A percentile compares a stretch with the other conserved stretches of the same genome.
Conservation (phyloP, 2,888 invertebrate species). For the Euzetes globulus region DNA sequence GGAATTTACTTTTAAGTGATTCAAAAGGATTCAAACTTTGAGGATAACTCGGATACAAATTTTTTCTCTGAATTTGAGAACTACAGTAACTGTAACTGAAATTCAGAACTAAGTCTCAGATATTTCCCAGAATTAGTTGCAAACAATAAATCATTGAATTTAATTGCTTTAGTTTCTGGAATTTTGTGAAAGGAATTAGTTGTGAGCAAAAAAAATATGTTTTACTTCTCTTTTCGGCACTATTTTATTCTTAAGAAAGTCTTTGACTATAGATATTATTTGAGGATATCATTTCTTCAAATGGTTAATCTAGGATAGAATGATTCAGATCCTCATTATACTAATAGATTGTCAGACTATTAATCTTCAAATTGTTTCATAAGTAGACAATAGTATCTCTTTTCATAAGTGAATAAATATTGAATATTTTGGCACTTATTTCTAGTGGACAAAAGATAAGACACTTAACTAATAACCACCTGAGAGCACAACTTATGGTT, state of each 20-base stretch:
- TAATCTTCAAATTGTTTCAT: neutral
- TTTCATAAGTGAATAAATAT: neutral
- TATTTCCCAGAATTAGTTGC: neutral
- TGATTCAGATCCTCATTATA: neutral
- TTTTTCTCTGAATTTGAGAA: neutral
- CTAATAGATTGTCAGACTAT: neutral
- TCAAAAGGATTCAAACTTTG: neutral
- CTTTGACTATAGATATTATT: neutral
- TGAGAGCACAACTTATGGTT: neutral
- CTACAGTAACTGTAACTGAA: neutral
- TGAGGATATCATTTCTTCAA: neutral
- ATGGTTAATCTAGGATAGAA: neutral
- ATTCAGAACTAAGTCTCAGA: neutral
- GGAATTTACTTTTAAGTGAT: too few relatives aligned
- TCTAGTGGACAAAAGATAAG: neutral
- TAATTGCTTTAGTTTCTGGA: conserved; percentile 4
- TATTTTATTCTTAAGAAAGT: neutral
- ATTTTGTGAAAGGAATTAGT: neutral
- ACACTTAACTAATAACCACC: conserved; percentile 4
- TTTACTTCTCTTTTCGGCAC: neutral
- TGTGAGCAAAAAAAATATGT: neutral
- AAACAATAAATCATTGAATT: conserved; percentile 5
- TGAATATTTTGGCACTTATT: neutral
- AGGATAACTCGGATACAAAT: neutral
- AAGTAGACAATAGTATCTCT: neutral